Evolutionary conservation across 1,140 invertebrate genomes (phyloP), one percentile per base, ranked within the genome.

Genomic region (Zaprionus tsacasi): DNA sequence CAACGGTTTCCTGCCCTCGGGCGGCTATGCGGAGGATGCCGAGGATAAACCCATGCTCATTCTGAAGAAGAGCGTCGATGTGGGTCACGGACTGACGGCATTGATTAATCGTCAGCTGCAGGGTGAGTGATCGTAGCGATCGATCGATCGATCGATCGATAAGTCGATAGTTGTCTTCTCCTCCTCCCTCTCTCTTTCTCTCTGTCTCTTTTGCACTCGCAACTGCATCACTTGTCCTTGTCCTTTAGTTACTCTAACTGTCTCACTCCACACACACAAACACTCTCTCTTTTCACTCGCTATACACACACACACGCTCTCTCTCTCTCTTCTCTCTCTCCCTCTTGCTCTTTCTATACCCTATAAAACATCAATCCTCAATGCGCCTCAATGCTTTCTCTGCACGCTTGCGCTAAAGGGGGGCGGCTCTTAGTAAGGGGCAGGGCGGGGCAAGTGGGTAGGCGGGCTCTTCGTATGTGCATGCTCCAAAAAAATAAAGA

Each of bases 21-120:
- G 95, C 81, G 95, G 94, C 45, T 95, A 95, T 87, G 85, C 85
- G 12, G 95, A 94, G 70, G 95, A 96, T 77, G 93, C 94, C n/a
- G 96, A 96, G 78, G 95, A 96, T 72, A 96, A 96, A 89, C 95
- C 96, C 15, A 95, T 95, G 95, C 93, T 96, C 69, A 95, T 96
- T 30, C 95, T 96, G 13, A 96, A 96, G 93, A 96, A 96, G 90
- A 93, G 94, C 38, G 95, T 95, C 13, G 96, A 96, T 79, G 85
- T 89, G 52, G 96, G 95, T 54, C 95, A 96, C 76, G 95, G 96
- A 74, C 95, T 96, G 83, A 96, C 96, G 61, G 96, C 96, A 35
- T 93, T 96, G 61, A 95, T 96, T 60, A 96, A 96, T 92, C 93
- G 96, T 73, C 96, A 96, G 93, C 92, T 96, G 68, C 96, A 96